These are phyloP conservation scores for Drosophila falleni DNA, from an alignment of 2,888 invertebrate species.

Conservation along the genomic window DNA sequence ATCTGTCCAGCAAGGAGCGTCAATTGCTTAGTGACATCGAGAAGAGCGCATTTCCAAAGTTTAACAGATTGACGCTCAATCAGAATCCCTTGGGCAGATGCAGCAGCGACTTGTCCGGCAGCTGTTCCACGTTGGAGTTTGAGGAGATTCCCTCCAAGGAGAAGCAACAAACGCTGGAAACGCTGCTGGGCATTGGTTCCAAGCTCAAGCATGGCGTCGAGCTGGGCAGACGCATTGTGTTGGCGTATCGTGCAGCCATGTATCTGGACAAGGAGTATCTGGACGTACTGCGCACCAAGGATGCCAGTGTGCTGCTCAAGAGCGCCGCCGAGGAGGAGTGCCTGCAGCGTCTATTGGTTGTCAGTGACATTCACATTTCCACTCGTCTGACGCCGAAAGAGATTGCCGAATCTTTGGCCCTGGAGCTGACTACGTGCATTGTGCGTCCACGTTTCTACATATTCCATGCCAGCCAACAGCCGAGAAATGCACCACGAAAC, in stretches of 20 bases:
- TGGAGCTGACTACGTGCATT: constrained; percentile 87
- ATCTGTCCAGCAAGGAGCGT: constrained; percentile 88
- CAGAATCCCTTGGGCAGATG: constrained; percentile 75
- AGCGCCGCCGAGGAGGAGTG: constrained; percentile 87
- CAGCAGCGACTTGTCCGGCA: constrained; percentile 77
- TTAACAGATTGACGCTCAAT: constrained; percentile 84
- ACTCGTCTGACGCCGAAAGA: constrained; percentile 87
- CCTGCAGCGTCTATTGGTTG: constrained; percentile 87
- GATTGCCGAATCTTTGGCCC: constrained; percentile 87
- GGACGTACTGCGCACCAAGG: constrained; percentile 86
- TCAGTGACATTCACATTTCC: constrained; percentile 87
- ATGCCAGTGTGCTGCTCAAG: constrained; percentile 86
- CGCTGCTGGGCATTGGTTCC: constrained; percentile 86
- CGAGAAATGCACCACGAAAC: constrained; percentile 72
- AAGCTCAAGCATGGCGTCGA: constrained; percentile 86
- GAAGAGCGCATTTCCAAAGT: constrained; percentile 84
- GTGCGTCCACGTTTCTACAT: constrained; percentile 85
- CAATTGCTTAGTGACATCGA: constrained; percentile 86
- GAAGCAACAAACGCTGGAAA: constrained; percentile 84
- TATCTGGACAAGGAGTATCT: constrained; percentile 87
- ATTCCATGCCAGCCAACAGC: constrained; percentile 82
- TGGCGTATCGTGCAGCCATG: constrained; percentile 87
- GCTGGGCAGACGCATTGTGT: constrained; percentile 87
- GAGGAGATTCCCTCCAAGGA: constrained; percentile 84
- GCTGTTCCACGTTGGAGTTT: constrained; percentile 83